phyloP scores from a whole-genome alignment of 2,113 vertebrate species.

The Apodemus speciosus region DNA sequence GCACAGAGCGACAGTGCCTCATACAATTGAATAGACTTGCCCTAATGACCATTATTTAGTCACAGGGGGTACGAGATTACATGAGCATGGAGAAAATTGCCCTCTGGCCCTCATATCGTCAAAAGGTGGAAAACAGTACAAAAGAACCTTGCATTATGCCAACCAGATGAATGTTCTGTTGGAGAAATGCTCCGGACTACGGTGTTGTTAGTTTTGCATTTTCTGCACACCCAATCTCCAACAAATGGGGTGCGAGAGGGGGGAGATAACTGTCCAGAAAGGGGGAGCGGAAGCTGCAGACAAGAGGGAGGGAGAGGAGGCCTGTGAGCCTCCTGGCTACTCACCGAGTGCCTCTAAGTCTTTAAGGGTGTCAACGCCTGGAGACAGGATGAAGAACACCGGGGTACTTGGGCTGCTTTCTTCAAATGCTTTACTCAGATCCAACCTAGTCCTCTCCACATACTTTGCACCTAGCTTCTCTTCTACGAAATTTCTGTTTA shows the following conservation, averaged over 20 bases:
- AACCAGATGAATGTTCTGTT: conserved; percentile 83
- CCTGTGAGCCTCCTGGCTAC: neutral
- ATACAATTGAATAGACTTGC: conserved; percentile 83
- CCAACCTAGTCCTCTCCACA: conserved; percentile 81
- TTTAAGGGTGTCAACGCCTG: conserved; percentile 88
- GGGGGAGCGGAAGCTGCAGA: neutral
- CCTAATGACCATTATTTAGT: conserved; percentile 90
- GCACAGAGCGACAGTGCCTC: conserved; percentile 81
- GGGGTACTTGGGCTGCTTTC: conserved; percentile 86
- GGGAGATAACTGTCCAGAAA: conserved; percentile 41
- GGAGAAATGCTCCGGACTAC: conserved; percentile 79
- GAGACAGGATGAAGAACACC: conserved; percentile 90
- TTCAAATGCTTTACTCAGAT: conserved; percentile 87
- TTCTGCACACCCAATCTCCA: conserved; percentile 76
- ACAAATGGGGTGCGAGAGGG: conserved; percentile 32
- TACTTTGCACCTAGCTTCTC: conserved; percentile 88
- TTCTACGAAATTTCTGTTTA: conserved; percentile 87
- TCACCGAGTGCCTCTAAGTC: conserved; percentile 88
- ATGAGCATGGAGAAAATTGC: conserved; percentile 88
- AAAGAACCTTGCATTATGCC: conserved; percentile 84
- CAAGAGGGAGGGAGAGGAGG: neutral
- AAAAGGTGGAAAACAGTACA: conserved; percentile 84
- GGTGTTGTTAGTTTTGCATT: conserved; percentile 80
- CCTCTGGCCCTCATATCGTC: conserved; percentile 86
- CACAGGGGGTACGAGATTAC: conserved; percentile 87